Conservation (phyloP, 2,888 invertebrate genomes). For the Macropis europaea region DNA sequence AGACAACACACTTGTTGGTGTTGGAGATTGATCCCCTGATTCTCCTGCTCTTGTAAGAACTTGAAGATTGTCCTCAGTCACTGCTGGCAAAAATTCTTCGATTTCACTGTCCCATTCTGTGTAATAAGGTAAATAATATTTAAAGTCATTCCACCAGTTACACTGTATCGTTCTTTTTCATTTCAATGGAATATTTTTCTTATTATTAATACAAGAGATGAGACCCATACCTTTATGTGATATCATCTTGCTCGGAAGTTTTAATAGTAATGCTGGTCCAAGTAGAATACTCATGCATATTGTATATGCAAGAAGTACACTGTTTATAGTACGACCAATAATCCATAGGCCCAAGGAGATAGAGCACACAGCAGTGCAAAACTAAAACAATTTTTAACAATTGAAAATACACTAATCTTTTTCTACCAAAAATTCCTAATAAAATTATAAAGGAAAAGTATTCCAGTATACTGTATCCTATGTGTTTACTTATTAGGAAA, state of each 20-base stretch:
- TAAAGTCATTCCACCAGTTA: neutral
- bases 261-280: conserved; percentile 70
- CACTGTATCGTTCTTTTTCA: neutral
- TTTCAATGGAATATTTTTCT: neutral
- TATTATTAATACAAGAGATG: neutral
- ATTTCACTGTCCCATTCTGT: conserved; percentile 78
- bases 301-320: conserved; percentile 69
- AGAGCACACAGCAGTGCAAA: conserved; percentile 71
- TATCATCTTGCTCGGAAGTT: conserved; percentile 66
- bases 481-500: neutral
- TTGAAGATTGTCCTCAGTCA: conserved; percentile 76
- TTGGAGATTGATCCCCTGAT: conserved; percentile 75
- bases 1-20: conserved; percentile 68
- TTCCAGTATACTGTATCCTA: neutral
- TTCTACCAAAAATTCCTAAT: too few relatives aligned
- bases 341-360: conserved; percentile 73
- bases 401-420: neutral
- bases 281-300: conserved; percentile 74
- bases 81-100: conserved; percentile 78
- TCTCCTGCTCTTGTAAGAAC: conserved; percentile 77
- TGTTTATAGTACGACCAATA: conserved; percentile 70
- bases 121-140: neutral
- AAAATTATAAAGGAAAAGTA: neutral
- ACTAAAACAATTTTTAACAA: conserved; percentile 65
- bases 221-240: conserved; percentile 67